Percentiles rank a stretch among this genome's conserved stretches.
Conservation (phyloP, 2,888 invertebrate species). For the Clanis bilineata region DNA sequence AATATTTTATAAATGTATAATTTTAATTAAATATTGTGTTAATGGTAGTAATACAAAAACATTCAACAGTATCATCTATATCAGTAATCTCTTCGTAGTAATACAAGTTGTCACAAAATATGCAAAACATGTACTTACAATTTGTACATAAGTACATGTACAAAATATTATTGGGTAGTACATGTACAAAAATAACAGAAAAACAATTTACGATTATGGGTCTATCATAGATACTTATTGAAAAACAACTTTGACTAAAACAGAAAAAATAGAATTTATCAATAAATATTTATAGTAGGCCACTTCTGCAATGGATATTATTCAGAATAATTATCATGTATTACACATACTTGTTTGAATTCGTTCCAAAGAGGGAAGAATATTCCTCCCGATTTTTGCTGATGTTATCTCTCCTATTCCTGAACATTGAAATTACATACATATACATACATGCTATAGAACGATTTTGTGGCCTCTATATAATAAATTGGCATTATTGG, state of each 20-base stretch:
- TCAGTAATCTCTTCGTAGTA: too few species aligned
- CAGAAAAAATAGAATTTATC: conserved; percentile 22
- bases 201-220: conserved; percentile 15
- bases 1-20: too few species aligned
- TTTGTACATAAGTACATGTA: background rate
- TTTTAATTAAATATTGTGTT: too few species aligned
- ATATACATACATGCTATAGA: conserved; percentile 12
- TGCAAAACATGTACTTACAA: background rate
- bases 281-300: conserved; percentile 61
- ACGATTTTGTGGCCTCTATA: background rate
- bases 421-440: conserved; percentile 58
- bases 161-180: background rate
- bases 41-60: background rate
- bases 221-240: conserved; percentile 50
- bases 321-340: conserved; percentile 45
- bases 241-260: conserved; percentile 23
- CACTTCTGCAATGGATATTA: conserved; percentile 37
- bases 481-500: too few species aligned
- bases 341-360: conserved; percentile 75
- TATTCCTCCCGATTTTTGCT: conserved; percentile 71
- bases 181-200: background rate
- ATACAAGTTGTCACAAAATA: too few species aligned
- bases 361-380: conserved; percentile 68
- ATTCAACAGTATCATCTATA: too few species aligned
- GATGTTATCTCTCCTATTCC: conserved; percentile 76